phyloP scores from a whole-genome alignment of 2,113 vertebrate species.

The Saimiri boliviensis region DNA sequence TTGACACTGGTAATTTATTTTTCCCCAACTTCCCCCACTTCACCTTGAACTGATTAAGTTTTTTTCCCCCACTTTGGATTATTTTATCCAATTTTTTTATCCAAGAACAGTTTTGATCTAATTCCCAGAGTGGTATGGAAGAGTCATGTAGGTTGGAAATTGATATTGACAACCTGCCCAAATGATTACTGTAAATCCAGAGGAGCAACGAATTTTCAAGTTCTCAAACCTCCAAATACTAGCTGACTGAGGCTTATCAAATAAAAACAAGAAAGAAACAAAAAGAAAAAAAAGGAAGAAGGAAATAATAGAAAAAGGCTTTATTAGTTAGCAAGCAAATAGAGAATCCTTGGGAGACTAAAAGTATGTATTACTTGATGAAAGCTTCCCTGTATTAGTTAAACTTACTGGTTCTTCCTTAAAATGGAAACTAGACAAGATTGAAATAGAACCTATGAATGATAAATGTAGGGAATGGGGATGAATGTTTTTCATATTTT shows the following conservation, averaged over 20 bases:
- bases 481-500: background rate
- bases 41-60: background rate
- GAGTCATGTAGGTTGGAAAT: conserved; percentile 59
- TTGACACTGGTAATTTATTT: background rate
- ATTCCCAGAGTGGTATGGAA: conserved; percentile 38
- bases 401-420: background rate
- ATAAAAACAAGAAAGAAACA: background rate
- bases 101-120: conserved; percentile 56
- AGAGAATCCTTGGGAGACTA: background rate
- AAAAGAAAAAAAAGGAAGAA: background rate
- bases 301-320: background rate
- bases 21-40: background rate
- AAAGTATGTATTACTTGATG: conserved; percentile 7
- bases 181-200: conserved; percentile 73
- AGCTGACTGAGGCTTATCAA: background rate
- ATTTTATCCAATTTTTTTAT: conserved; percentile 62
- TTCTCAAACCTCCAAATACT: conserved; percentile 65
- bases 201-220: conserved; percentile 64
- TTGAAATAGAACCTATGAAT: background rate
- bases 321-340: background rate
- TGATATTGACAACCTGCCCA: conserved; percentile 72
- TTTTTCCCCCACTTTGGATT: background rate
- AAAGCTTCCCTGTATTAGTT: background rate
- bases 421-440: background rate
- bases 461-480: background rate